Percentiles rank a stretch among this genome's conserved stretches.
Evolutionary conservation across 2,797 vertebrate genomes (phyloP).

Genomic region (Kryptopterus vitreolus): DNA sequence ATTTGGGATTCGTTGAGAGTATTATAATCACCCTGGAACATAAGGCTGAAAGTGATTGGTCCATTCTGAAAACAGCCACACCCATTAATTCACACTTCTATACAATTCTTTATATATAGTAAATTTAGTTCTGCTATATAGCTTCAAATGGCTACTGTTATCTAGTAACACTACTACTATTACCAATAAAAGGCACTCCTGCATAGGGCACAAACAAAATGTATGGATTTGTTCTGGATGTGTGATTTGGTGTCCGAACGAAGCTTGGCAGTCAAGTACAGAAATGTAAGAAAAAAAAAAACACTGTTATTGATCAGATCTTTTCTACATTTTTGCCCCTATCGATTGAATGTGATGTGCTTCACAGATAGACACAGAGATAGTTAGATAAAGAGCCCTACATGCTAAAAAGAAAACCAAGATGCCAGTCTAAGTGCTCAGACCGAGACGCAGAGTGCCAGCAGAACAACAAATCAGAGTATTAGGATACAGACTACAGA

Average conservation of each 20-base stretch:
- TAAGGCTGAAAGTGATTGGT: too few species aligned
- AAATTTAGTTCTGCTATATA: not conserved
- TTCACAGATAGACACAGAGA: conserved; percentile 14
- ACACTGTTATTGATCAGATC: conserved; percentile 15
- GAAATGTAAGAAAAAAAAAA: conserved; percentile 3
- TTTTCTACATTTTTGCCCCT: conserved; percentile 3
- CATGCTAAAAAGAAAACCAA: conserved; percentile 37
- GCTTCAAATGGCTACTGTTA: not conserved
- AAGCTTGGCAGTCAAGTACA: conserved; percentile 11
- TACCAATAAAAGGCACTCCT: not conserved
- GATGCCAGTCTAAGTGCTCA: conserved; percentile 31
- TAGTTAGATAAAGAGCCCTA: conserved; percentile 7
- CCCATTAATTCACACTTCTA: too few species aligned
- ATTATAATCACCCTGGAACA: too few species aligned
- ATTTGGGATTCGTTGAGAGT: too few species aligned
- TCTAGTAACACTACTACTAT: not conserved
- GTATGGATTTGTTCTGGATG: not conserved
- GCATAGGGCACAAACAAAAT: not conserved
- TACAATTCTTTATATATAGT: too few species aligned
- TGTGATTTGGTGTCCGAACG: not conserved
- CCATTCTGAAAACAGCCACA: too few species aligned
- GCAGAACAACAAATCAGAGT: conserved; percentile 42
- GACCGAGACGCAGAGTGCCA: conserved; percentile 22
- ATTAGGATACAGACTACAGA: conserved; percentile 39
- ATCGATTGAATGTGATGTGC: conserved; percentile 17